phyloP scores from a whole-genome alignment of 2,888 invertebrate genomes.

The Ornithoptera priamus region DNA sequence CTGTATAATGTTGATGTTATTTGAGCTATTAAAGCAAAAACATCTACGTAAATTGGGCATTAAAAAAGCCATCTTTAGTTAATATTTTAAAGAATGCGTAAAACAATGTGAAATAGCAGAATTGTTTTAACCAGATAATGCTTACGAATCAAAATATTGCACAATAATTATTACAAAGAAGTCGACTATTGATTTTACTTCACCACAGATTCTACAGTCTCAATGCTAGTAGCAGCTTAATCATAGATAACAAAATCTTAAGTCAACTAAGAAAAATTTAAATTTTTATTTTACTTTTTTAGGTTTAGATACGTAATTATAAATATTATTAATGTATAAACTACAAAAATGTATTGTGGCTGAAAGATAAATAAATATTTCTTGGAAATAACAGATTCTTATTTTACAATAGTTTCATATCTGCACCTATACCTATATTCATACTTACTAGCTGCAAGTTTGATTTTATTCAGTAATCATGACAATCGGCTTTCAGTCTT shows the following conservation, averaged over 20 bases:
- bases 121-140: too few relatives aligned
- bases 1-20: conserved; percentile 64
- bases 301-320: neutral
- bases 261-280: neutral
- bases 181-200: conserved; percentile 1
- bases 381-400: neutral
- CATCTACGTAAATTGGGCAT: conserved; percentile 59
- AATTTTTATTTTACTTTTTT: neutral
- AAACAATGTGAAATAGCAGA: too few relatives aligned
- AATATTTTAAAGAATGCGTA: too few relatives aligned
- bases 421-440: neutral
- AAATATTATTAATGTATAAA: too few relatives aligned
- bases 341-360: neutral
- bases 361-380: neutral
- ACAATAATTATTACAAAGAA: neutral
- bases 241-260: conserved; percentile 1
- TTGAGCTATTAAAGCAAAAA: conserved; percentile 59
- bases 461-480: conserved; percentile 37
- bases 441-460: neutral
- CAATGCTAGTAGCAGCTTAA: neutral
- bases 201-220: conserved; percentile 5
- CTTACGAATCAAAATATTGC: neutral
- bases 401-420: neutral
- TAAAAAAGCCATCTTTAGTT: conserved; percentile 57
- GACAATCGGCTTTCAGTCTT: conserved; percentile 63